phyloP scores from a whole-genome alignment of 2,113 vertebrate species.

The Synchiropus splendidus region DNA sequence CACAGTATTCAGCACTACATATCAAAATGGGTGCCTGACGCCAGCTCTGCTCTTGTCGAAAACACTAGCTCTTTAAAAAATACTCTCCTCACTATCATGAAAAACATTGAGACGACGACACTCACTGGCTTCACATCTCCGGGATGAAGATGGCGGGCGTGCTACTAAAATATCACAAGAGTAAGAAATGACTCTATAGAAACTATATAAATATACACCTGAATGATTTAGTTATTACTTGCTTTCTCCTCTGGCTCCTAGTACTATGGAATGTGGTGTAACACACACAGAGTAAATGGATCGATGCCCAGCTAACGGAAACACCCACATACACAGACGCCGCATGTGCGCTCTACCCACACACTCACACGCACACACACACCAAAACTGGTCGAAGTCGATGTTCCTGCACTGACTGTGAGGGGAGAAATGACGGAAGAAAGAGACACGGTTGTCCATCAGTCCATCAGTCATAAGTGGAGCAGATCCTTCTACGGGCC shows the following conservation, averaged over 20 bases:
- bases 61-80: slow-evolving; percentile 51
- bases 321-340: slow-evolving; percentile 18
- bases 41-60: slow-evolving; percentile 29
- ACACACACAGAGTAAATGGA: slow-evolving; percentile 14
- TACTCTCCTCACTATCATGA: slow-evolving; percentile 33
- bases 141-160: slow-evolving; percentile 13
- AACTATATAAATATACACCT: slow-evolving; percentile 41
- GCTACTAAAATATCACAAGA: slow-evolving; percentile 30
- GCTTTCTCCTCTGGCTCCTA: slow-evolving; percentile 1
- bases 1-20: slow-evolving; percentile 50
- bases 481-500: slow-evolving; percentile 66
- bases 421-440: slow-evolving; percentile 1
- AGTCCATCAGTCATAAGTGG: slow-evolving; percentile 24
- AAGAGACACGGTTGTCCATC: no score
- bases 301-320: slow-evolving; percentile 16
- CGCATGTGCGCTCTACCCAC: slow-evolving; percentile 42
- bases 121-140: slow-evolving; percentile 12
- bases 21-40: slow-evolving; percentile 50
- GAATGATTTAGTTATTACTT: neutral
- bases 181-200: slow-evolving; percentile 32
- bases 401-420: slow-evolving; percentile 31
- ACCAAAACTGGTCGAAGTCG: slow-evolving; percentile 21
- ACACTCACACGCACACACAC: slow-evolving; percentile 19
- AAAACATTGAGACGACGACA: slow-evolving; percentile 39
- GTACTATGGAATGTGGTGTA: slow-evolving; percentile 11